phyloP scores from a whole-genome alignment of 2,888 invertebrate species.

The Hipparchia sbordonii region DNA sequence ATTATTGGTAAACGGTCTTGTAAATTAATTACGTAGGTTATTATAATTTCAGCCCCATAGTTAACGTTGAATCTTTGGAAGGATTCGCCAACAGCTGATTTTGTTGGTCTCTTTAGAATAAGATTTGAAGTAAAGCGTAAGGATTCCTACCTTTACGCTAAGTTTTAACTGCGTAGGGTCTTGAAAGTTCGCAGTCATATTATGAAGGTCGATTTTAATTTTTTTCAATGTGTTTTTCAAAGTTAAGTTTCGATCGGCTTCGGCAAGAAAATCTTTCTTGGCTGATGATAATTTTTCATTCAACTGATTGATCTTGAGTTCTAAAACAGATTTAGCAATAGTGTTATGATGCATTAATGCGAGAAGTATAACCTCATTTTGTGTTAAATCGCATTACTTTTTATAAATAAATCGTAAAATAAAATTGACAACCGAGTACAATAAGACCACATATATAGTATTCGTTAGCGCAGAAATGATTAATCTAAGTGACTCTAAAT shows the following conservation, averaged over 20 bases:
- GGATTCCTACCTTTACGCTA: conserved; percentile 73
- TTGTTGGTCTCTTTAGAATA: background rate
- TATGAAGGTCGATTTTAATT: conserved; percentile 91
- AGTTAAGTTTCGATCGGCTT: conserved; percentile 83
- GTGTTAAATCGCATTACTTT: too few species aligned
- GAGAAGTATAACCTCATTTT: background rate
- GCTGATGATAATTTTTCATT: conserved; percentile 89
- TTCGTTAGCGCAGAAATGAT: too few species aligned
- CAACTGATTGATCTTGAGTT: conserved; percentile 89
- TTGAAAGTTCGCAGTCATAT: conserved; percentile 90
- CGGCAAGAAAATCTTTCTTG: conserved; percentile 87
- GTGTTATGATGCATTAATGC: background rate
- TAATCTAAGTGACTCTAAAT: too few species aligned
- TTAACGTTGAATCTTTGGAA: too few species aligned
- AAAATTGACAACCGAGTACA: too few species aligned
- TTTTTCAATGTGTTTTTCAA: conserved; percentile 86
- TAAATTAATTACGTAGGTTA: too few species aligned
- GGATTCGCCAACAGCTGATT: background rate
- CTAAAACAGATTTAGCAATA: conserved; percentile 62
- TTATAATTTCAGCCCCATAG: too few species aligned
- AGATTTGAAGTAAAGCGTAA: background rate
- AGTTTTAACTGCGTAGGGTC: conserved; percentile 86
- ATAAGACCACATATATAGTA: too few species aligned
- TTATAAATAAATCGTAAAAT: too few species aligned
- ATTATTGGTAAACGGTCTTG: too few species aligned